Evolutionary conservation across 2,888 invertebrate species (phyloP).

Genomic region (Spatulosminthurus flaviceps): DNA sequence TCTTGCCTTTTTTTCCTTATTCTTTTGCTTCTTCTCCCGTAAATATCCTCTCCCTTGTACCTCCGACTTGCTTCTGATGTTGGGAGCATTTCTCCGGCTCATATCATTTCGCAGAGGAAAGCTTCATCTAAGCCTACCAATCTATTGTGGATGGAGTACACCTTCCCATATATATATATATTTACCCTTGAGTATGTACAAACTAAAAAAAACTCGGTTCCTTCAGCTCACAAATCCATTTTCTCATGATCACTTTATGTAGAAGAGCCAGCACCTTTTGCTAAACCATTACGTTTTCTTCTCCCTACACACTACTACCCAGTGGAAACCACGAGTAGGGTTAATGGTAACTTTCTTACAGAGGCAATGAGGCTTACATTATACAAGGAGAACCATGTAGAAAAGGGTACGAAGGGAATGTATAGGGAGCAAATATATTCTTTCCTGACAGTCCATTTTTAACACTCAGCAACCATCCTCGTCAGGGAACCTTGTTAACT

Average conservation of each 20-base stretch:
- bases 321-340: neutral
- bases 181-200: neutral
- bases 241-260: conserved; percentile 41
- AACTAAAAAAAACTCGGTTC: neutral
- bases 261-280: neutral
- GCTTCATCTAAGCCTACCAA: conserved; percentile 45
- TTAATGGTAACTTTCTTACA: conserved; percentile 2
- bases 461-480: neutral
- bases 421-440: too few species aligned
- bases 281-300: conserved; percentile 10
- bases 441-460: too few species aligned
- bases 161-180: neutral
- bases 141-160: conserved; percentile 44
- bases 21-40: neutral
- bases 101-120: conserved; percentile 34
- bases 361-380: neutral
- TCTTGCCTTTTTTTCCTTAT: conserved; percentile 7
- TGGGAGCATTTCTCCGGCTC: conserved; percentile 20
- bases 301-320: neutral
- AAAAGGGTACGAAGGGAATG: too few species aligned
- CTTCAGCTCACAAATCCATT: conserved; percentile 38
- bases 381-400: neutral
- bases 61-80: neutral
- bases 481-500: neutral
- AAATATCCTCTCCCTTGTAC: neutral